phyloP scores from a whole-genome alignment of 2,113 vertebrate species.

The Loxodonta africana region DNA sequence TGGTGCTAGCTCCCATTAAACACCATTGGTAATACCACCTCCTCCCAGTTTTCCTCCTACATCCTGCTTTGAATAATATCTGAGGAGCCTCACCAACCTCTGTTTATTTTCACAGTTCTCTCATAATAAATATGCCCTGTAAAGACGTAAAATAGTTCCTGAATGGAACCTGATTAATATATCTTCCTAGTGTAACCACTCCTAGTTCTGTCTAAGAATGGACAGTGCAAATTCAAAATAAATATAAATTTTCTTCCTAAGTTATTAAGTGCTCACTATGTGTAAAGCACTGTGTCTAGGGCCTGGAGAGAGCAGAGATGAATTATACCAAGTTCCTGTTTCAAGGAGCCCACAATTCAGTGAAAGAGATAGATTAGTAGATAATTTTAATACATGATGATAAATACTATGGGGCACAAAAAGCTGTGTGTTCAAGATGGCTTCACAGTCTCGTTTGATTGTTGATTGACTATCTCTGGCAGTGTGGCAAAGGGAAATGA shows the following conservation, averaged over 20 bases:
- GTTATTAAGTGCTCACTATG: not conserved
- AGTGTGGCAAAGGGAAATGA: not conserved
- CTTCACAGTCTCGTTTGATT: not conserved
- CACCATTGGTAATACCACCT: not conserved
- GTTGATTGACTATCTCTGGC: not conserved
- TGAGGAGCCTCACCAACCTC: not conserved
- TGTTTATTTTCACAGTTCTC: not conserved
- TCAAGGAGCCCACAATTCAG: constrained; percentile 21
- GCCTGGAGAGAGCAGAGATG: not conserved
- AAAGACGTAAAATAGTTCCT: not conserved
- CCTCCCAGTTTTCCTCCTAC: not conserved
- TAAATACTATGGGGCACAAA: not conserved
- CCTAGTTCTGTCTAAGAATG: not conserved
- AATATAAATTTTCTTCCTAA: not conserved
- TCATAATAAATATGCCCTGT: not conserved
- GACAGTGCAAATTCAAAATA: not conserved
- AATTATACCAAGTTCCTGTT: not conserved
- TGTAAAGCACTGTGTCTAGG: not conserved
- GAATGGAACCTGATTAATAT: not conserved
- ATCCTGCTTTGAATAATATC: not conserved
- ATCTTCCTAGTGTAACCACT: not conserved
- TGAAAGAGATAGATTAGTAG: not conserved
- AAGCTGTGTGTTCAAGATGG: not conserved
- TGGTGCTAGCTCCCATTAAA: not conserved
- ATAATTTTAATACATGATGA: not conserved